Conservation (phyloP, 2,888 invertebrate genomes). For the Dinocampus coccinellae region DNA sequence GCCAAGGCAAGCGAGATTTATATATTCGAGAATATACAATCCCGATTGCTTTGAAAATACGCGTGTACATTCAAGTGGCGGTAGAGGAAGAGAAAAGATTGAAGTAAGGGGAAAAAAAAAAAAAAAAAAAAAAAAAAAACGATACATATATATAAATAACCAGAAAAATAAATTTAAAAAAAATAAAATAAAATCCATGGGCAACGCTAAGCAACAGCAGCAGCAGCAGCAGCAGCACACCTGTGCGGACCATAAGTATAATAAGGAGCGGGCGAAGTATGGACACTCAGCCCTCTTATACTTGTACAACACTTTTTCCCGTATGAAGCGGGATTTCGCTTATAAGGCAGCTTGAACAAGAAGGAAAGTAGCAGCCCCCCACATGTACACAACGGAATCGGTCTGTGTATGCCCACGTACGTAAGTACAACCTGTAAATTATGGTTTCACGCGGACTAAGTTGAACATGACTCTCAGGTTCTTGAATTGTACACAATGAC, state of each 20-base stretch:
- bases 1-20: constrained; percentile 11
- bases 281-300: constrained; percentile 13
- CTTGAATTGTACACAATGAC: constrained; percentile 5
- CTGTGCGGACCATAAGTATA: constrained; percentile 28
- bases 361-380: constrained; percentile 26
- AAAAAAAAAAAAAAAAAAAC: background rate
- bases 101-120: background rate
- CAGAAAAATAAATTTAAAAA: too few relatives aligned
- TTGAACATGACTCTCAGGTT: constrained; percentile 26
- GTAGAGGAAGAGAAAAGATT: background rate
- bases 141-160: too few relatives aligned
- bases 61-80: background rate
- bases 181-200: constrained; percentile 2
- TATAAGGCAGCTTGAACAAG: constrained; percentile 41
- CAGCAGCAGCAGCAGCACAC: constrained; percentile 8
- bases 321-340: constrained; percentile 33
- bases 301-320: constrained; percentile 15
- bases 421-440: constrained; percentile 43
- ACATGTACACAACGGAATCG: constrained; percentile 18
- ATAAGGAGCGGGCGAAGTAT: constrained; percentile 14
- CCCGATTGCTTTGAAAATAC: background rate
- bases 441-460: constrained; percentile 43
- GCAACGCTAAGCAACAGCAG: background rate
- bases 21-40: background rate
- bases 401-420: constrained; percentile 36